Conservation (phyloP, 2,888 invertebrate genomes). For the Sussaba pulchella region DNA sequence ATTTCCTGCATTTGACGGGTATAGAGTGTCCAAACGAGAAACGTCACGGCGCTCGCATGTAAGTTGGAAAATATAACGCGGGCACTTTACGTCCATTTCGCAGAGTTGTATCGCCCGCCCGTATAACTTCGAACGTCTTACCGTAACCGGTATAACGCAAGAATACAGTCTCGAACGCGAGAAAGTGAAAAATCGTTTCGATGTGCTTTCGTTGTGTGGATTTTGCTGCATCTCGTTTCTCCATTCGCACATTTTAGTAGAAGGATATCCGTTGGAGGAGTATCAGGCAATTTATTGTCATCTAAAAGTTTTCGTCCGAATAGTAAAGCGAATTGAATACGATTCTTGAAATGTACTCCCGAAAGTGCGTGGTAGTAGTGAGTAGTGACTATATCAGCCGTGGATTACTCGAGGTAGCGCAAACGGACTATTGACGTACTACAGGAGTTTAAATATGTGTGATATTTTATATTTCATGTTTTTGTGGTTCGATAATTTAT, state of each 20-base stretch:
- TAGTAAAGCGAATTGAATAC: not conserved
- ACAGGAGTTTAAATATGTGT: too few relatives aligned
- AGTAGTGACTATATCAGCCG: not conserved
- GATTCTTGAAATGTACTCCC: slow-evolving; percentile 28
- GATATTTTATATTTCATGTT: too few relatives aligned
- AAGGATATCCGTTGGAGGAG: not conserved
- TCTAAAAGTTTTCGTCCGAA: not conserved
- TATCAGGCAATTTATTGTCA: slow-evolving; percentile 14
- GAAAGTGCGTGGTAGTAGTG: not conserved
- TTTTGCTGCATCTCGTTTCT: not conserved
- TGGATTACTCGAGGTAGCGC: too few relatives aligned
- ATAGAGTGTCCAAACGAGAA: not conserved
- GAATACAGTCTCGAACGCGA: slow-evolving; percentile 18
- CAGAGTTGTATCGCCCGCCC: slow-evolving; percentile 17
- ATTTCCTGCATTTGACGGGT: slow-evolving; percentile 1
- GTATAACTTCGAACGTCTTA: slow-evolving; percentile 24
- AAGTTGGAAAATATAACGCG: slow-evolving; percentile 5
- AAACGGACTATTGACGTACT: too few relatives aligned
- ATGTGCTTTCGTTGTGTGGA: not conserved
- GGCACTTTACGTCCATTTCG: slow-evolving; percentile 17
- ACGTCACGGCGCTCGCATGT: not conserved
- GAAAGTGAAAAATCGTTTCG: slow-evolving; percentile 21
- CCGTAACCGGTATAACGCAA: slow-evolving; percentile 7
- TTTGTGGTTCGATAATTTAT: too few relatives aligned
- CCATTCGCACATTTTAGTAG: not conserved